phyloP scores from a whole-genome alignment of 2,888 invertebrate species.

The Ophioninae sp. region DNA sequence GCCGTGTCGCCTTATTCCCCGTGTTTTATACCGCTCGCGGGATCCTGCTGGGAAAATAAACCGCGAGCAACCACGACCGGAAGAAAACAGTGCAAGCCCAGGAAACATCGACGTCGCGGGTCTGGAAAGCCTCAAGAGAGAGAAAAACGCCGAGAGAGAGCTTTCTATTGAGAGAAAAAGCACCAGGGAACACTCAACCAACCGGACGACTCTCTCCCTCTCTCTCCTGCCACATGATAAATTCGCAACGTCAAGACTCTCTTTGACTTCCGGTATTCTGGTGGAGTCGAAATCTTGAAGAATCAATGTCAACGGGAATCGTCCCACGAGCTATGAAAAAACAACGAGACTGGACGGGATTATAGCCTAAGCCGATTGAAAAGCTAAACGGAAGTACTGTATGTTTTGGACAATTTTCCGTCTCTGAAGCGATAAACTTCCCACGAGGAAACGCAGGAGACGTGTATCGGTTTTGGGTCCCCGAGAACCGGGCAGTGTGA shows the following conservation, averaged over 20 bases:
- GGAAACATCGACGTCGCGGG: slow-evolving; percentile 50
- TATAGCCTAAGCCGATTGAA: too few species aligned
- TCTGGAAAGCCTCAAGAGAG: slow-evolving; percentile 19
- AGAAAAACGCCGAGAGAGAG: background rate
- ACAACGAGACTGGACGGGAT: background rate
- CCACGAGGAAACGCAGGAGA: too few species aligned
- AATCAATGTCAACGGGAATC: slow-evolving; percentile 36
- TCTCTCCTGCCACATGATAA: slow-evolving; percentile 25
- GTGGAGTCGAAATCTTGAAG: slow-evolving; percentile 16
- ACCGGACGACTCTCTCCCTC: slow-evolving; percentile 16
- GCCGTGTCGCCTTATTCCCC: slow-evolving; percentile 21
- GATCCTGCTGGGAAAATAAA: slow-evolving; percentile 59
- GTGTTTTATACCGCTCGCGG: slow-evolving; percentile 39
- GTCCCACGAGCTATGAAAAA: slow-evolving; percentile 26
- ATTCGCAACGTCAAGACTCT: slow-evolving; percentile 44
- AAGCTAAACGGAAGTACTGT: too few species aligned
- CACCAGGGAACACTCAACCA: slow-evolving; percentile 6
- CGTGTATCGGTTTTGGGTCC: too few species aligned
- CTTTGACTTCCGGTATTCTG: slow-evolving; percentile 42
- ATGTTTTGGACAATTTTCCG: too few species aligned
- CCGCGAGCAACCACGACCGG: slow-evolving; percentile 29
- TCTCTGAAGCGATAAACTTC: too few species aligned
- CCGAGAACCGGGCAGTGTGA: too few species aligned
- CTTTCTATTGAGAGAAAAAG: slow-evolving; percentile 55
- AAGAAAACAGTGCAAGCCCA: slow-evolving; percentile 44